Conservation (phyloP, 37 sponge, comb jelly and placozoan species). For the Aphrocallistes beatrix region DNA sequence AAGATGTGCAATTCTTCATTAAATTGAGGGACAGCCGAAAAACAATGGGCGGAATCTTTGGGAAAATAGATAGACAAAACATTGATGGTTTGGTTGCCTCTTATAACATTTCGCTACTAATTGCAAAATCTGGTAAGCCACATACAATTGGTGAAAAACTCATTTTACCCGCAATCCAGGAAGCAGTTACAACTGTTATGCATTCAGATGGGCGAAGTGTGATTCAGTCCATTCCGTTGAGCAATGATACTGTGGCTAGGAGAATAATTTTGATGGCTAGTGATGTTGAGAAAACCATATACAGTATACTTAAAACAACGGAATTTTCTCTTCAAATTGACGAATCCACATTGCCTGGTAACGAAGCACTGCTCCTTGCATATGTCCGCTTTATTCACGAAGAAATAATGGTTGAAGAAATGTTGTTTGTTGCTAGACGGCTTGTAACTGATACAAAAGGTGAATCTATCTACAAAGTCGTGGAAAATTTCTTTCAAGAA, state of each 20-base stretch:
- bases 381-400: background rate
- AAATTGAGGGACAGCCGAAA: conserved; percentile 12
- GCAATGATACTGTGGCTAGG: conserved; percentile 18
- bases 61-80: background rate
- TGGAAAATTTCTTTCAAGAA: background rate
- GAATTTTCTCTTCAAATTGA: background rate
- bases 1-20: conserved; percentile 18
- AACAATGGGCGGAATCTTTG: background rate
- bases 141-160: background rate
- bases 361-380: background rate
- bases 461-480: background rate
- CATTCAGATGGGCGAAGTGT: conserved; percentile 16
- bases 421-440: background rate
- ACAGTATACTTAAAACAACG: conserved; percentile 6
- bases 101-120: conserved; percentile 8
- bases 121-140: conserved; percentile 14
- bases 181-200: conserved; percentile 16
- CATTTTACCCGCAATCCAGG: conserved; percentile 10
- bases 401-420: background rate
- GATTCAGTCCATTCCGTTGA: conserved; percentile 2
- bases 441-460: background rate
- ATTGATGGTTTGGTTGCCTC: conserved; percentile 11
- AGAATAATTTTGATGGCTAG: conserved; percentile 16
- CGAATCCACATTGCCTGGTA: background rate
- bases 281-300: conserved; percentile 11